These are phyloP conservation scores for Dasysyrphus albostriatus DNA, from an alignment of 2,888 invertebrate genomes.

Conservation along the genomic window DNA sequence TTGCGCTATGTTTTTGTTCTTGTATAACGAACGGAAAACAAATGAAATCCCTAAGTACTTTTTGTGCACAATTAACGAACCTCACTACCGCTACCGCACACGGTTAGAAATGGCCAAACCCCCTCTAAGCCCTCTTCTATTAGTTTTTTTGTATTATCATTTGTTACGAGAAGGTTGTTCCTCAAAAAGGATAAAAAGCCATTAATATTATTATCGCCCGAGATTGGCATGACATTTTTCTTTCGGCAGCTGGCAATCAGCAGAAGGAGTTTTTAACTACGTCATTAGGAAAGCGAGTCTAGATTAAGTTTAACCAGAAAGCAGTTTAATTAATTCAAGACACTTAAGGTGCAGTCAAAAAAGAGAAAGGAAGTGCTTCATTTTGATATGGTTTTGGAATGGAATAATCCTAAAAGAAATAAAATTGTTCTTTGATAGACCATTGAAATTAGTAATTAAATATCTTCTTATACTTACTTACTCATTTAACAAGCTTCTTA, in stretches of 20 bases:
- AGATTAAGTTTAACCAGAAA: conserved; percentile 40
- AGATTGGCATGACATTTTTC: conserved; percentile 61
- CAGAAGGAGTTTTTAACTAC: conserved; percentile 44
- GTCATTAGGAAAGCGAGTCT: conserved; percentile 22
- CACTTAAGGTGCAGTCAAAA: conserved; percentile 15
- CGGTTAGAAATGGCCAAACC: conserved; percentile 18
- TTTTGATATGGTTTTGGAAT: neutral
- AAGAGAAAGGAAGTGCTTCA: neutral
- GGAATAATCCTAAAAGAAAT: neutral
- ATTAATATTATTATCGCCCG: conserved; percentile 72
- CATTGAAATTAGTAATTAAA: no score
- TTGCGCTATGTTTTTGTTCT: conserved; percentile 47
- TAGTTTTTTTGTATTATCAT: neutral
- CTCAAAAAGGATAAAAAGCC: conserved; percentile 50
- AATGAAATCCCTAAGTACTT: conserved; percentile 72
- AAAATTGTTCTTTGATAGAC: no score
- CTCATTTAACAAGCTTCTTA: no score
- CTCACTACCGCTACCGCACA: conserved; percentile 29
- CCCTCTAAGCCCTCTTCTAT: neutral
- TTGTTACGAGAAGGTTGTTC: conserved; percentile 33
- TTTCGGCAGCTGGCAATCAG: conserved; percentile 50
- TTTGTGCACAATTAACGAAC: conserved; percentile 73
- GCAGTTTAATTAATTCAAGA: conserved; percentile 34
- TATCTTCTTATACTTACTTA: no score
- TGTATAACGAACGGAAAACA: conserved; percentile 56